These are phyloP conservation scores for Artibeus jamaicensis DNA, from an alignment of 2,797 vertebrate genomes.

Conservation along the genomic window DNA sequence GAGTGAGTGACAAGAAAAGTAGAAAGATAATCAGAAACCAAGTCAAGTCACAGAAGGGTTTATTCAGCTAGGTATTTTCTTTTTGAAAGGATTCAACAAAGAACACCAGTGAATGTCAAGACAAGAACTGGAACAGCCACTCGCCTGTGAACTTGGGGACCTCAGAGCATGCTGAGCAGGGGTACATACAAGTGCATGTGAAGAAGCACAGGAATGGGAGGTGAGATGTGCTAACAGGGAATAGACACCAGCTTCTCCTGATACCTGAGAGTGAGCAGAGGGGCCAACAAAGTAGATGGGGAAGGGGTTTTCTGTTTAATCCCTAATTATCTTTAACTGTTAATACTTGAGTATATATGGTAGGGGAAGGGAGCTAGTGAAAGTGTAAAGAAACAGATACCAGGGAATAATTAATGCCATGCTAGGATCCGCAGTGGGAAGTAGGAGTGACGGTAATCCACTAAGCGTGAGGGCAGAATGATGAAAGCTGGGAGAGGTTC, in stretches of 20 bases:
- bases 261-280: not conserved
- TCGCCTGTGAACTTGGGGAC: not conserved
- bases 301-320: not conserved
- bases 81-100: not conserved
- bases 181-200: not conserved
- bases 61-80: not conserved
- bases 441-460: not conserved
- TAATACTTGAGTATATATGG: not conserved
- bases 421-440: not conserved
- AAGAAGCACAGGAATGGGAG: not conserved
- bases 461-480: not conserved
- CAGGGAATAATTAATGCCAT: not conserved
- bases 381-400: not conserved
- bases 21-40: not conserved
- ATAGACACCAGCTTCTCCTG: not conserved
- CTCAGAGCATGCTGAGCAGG: not conserved
- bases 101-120: not conserved
- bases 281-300: not conserved
- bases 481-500: not conserved
- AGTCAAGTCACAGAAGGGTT: not conserved
- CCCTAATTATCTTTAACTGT: not conserved
- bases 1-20: not conserved
- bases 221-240: not conserved
- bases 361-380: not conserved
- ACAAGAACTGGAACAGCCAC: not conserved